Conservation (phyloP, 2,113 vertebrate species). For the Solenodon paradoxus region DNA sequence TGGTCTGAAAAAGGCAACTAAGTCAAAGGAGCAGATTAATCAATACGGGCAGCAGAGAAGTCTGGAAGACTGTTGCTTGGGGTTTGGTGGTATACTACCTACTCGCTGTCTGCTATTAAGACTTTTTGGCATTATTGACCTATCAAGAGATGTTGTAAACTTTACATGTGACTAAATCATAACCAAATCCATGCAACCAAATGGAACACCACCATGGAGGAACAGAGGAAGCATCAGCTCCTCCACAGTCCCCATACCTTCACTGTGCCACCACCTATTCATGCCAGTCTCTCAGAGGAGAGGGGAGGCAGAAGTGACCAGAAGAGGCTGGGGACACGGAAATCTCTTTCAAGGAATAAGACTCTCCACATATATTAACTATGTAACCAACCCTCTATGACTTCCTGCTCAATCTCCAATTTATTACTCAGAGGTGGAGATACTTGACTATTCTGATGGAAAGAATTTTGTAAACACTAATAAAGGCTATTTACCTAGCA, state of each 20-base stretch:
- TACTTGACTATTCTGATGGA: not conserved
- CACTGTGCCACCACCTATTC: not conserved
- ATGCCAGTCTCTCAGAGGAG: not conserved
- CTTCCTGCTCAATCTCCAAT: not conserved
- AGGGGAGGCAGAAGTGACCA: too few relatives aligned
- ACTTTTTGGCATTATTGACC: accelerated
- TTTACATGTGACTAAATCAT: not conserved
- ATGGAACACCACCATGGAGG: accelerated
- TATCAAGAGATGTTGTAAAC: not conserved
- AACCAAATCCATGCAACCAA: not conserved
- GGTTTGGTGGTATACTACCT: not conserved
- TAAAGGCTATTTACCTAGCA: not conserved
- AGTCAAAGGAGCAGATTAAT: not conserved
- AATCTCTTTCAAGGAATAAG: not conserved
- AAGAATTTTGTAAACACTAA: not conserved
- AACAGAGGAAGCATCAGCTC: accelerated
- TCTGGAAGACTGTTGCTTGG: not conserved
- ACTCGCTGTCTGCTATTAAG: not conserved
- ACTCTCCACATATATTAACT: not conserved
- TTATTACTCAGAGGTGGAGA: not conserved
- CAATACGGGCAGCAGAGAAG: not conserved
- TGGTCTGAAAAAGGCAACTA: not conserved
- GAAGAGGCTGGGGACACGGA: not conserved
- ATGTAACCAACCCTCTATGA: not conserved
- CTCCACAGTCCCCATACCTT: not conserved